Base-by-base conservation (phyloP, 1,140 invertebrate genomes). In the Drosophila quadrilineata region DNA sequence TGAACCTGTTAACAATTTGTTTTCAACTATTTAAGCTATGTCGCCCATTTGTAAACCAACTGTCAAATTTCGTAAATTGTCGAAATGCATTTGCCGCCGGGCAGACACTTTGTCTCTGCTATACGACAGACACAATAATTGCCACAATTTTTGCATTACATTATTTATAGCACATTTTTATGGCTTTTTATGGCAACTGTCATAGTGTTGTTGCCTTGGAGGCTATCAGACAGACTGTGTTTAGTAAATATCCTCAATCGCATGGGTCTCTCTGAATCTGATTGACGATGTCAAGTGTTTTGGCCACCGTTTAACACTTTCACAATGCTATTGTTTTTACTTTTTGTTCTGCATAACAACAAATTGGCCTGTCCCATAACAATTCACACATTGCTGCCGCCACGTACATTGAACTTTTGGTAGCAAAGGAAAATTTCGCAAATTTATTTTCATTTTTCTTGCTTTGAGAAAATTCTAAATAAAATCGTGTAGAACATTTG, bases 251-350 rank as follows among this genome's bases (percentile, higher is more conserved):
- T 33, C 10, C 5, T 19, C 4, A 21, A 48, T 19, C n/a, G n/a
- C n/a, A n/a, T n/a, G n/a, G n/a, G n/a, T n/a, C n/a, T n/a, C n/a
- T n/a, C n/a, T 64, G 9, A 36, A 40, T 40, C 35, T 85, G 79
- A 84, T 84, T 71, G 79, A 84, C 79, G 74, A 79, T 85, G 77
- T 85, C 77, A 84, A 84, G 74, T 84, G 77, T 79, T 66, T 57
- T 41, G n/a, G 43, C 43, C 45, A n/a, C 64, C 63, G 54, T 67
- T 70, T 84, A 77, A 70, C 77, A 82, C 76, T 82, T 82, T 82
- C 76, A 75, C 76, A 82, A 75, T 84, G 63, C 49, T n/a, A n/a
- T n/a, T n/a, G n/a, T n/a, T n/a, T n/a, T n/a, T n/a, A n/a, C n/a
- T n/a, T n/a, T n/a, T n/a, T n/a, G n/a, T n/a, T n/a, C n/a, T n/a